Evolutionary conservation across 2,113 vertebrate species (phyloP), one percentile per base, ranked within the genome.

Genomic region (Caranx melampygus): DNA sequence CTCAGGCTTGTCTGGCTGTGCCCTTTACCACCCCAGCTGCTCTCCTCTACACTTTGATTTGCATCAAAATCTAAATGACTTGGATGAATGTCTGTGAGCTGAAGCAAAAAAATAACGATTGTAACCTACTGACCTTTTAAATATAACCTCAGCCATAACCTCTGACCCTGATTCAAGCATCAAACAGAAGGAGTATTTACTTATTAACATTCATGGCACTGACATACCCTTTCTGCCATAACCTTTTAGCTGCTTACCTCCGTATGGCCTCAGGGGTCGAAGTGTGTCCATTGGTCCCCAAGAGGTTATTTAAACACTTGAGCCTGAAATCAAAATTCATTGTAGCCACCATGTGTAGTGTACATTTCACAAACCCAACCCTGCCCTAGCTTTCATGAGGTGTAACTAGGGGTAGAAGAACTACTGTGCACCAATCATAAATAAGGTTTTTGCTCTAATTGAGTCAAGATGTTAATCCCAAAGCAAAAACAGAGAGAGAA

Each of bases 91-190:
- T 78, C 73, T 78, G 78, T 85, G 82, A 87, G 76, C 73, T 78
- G 61, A 85, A 79, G 75, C 79, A 75, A 79, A 92, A 88, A 86
- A 84, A 88, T 83, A 91, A 87, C 37, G 72, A 89, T 82, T 77
- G 59, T 79, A 88, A 91, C 87, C 89, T 69, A 1, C 21, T 79
- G 84, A 91, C 89, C 88, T 83, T 69, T 88, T 31, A 64, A 87
- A 70, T 26, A 80, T 57, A 81, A 86, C 82, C 83, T 60, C 77
- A 20, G 63, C 11, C 14, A 3, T 42, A 37, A 84, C 89, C 72
- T 67, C 21, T 37, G 62, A 86, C 70, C 83, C 69, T 3, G 26
- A 81, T 75, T 67, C 18, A 58, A 75, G 66, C 26, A 84, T 84
- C 69, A 86, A 60, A 87, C 78, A 74, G 71, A 83, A 55, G 31